A percentile compares a stretch with the other conserved stretches of the same genome.
These are phyloP conservation scores for Melipona bicolor DNA, from an alignment of 2,888 invertebrate genomes.

Conservation along the genomic window DNA sequence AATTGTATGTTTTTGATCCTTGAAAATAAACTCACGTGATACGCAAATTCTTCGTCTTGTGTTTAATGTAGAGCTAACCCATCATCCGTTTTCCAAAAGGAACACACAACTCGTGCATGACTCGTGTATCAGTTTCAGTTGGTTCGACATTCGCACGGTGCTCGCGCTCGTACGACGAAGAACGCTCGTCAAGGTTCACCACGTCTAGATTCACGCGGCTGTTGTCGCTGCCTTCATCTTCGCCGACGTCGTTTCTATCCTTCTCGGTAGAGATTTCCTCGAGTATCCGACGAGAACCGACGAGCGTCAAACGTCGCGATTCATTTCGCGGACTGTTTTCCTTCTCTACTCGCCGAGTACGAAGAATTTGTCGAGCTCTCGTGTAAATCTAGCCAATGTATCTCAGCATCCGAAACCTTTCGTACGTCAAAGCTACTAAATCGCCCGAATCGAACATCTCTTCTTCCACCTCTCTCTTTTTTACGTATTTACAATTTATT, in stretches of 20 bases:
- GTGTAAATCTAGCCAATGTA: slow-evolving; percentile 18
- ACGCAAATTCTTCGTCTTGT: slow-evolving; percentile 56
- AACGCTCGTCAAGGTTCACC: slow-evolving; percentile 3
- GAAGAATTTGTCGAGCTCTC: slow-evolving; percentile 48
- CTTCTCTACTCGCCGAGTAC: slow-evolving; percentile 10
- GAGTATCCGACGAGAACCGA: background rate
- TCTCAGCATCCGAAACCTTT: slow-evolving; percentile 8
- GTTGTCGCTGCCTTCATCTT: too few species aligned
- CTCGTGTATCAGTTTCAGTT: background rate
- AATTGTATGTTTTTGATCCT: slow-evolving; percentile 59
- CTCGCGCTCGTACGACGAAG: background rate
- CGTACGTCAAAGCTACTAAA: slow-evolving; percentile 14
- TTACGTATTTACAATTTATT: background rate
- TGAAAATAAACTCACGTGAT: slow-evolving; percentile 63
- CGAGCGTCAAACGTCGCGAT: background rate
- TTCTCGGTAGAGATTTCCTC: too few species aligned
- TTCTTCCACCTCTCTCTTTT: background rate
- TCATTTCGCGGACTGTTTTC: background rate
- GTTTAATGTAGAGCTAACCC: slow-evolving; percentile 56
- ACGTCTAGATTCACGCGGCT: background rate
- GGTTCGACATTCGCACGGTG: background rate
- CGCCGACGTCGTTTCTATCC: background rate
- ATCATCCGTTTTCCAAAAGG: slow-evolving; percentile 33
- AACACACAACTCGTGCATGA: background rate
- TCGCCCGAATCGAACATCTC: slow-evolving; percentile 24